phyloP scores from a whole-genome alignment of 1,140 invertebrate species.

The Drosophila nigromelanica region DNA sequence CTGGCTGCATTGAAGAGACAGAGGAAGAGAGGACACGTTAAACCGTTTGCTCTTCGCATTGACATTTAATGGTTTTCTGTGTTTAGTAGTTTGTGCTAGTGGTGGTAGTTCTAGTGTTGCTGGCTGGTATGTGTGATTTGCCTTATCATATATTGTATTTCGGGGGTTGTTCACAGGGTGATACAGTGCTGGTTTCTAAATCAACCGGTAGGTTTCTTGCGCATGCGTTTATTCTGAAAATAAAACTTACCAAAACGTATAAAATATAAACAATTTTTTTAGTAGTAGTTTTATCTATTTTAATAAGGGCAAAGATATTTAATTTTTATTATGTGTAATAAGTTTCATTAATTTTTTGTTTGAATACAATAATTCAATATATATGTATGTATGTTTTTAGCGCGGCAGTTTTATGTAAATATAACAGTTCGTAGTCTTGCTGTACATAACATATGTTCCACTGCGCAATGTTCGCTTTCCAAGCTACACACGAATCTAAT shows the following conservation, averaged over 20 bases:
- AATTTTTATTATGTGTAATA: too few relatives aligned
- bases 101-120: constrained; percentile 35
- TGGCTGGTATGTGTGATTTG: constrained; percentile 17
- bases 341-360: too few relatives aligned
- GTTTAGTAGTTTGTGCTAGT: constrained; percentile 17
- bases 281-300: neutral
- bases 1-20: neutral
- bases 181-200: neutral
- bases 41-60: constrained; percentile 47
- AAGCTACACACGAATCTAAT: too few relatives aligned
- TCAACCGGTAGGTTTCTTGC: neutral
- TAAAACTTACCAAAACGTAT: neutral
- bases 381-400: too few relatives aligned
- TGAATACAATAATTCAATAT: too few relatives aligned
- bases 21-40: constrained; percentile 26
- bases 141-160: constrained; percentile 33
- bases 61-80: constrained; percentile 44
- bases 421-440: too few relatives aligned
- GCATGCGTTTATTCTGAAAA: neutral
- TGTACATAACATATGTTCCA: too few relatives aligned
- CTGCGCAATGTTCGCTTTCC: too few relatives aligned
- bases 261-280: neutral
- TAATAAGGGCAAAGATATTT: too few relatives aligned
- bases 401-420: too few relatives aligned
- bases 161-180: constrained; percentile 49